Evolutionary conservation across 2,113 vertebrate species (phyloP).

Genomic region (Maccullochella peelii): DNA sequence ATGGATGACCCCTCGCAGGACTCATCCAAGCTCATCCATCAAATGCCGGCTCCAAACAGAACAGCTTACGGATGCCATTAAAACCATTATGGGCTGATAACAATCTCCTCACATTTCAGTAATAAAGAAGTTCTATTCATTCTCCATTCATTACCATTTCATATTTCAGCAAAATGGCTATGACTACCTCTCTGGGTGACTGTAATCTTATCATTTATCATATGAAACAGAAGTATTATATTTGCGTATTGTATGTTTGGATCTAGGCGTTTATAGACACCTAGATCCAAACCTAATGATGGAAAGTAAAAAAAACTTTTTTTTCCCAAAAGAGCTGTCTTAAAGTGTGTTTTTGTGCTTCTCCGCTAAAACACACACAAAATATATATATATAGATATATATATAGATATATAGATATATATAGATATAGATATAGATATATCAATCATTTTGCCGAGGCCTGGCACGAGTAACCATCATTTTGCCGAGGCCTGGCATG

Average conservation of each 20-base stretch:
- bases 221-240: neutral
- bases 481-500: no score
- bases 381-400: no score
- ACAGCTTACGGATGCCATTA: slow-evolving; percentile 48
- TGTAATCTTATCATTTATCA: neutral
- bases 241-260: neutral
- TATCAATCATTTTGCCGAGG: no score
- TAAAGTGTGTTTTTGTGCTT: no score
- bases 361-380: no score
- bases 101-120: slow-evolving; percentile 51
- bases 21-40: slow-evolving; percentile 64
- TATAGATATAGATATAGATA: no score
- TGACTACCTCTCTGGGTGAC: slow-evolving; percentile 2
- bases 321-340: no score
- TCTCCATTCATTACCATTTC: slow-evolving; percentile 45
- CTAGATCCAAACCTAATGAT: no score
- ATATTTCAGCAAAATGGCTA: slow-evolving; percentile 26
- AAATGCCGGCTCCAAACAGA: slow-evolving; percentile 40
- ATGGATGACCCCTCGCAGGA: slow-evolving; percentile 67
- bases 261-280: neutral
- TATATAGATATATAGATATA: no score
- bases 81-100: slow-evolving; percentile 63
- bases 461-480: no score
- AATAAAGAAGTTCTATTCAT: slow-evolving; percentile 42
- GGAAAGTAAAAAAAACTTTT: no score